Evolutionary conservation across 1,140 invertebrate species (phyloP), one percentile per base, ranked within the genome.

Genomic region (Brachionus paranguensis): DNA sequence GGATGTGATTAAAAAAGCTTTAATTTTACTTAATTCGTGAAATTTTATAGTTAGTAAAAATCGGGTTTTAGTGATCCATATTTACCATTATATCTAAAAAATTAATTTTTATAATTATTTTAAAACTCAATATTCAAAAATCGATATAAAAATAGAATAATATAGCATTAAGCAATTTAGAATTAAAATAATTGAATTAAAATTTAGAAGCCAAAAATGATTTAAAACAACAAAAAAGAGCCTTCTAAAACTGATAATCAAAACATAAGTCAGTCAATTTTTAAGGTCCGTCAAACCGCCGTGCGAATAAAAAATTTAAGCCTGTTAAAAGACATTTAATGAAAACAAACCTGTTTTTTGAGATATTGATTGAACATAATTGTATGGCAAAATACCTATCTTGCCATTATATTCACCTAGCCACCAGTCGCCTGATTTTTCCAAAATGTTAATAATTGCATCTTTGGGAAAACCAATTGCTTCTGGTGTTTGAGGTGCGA

Each of bases 391-490:
- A 74, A 90, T 86, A 7, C 89, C 89, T 0, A 84, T 85, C 24
- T 85, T 79, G 8, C 95, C 95, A 85, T 95, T 94, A 6, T 95
- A 90, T 91, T 96, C 94, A 53, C 96, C 96, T 88, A 93, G 93
- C 96, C 96, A 98, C 96, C 96, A 99, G 78, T 95, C 93, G 88
- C 98, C 96, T 85, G 96, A 95, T 86, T 96, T 93, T 78, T 94
- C 93, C 10, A 97, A 91, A 11, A 99, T 93, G 55, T 93, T 93
- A 83, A 98, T 97, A 65, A 97, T 94, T 86, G 96, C 95, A 87
- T 95, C 95, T 89, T 96, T 96, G 81, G 95, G 93, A 88, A 98
- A 97, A 85, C 92, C 95, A 68, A 99, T 90, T 89, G 98, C 96
- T 89, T 98, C 96, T 45, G 94, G 93, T 88, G 97, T 96, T 89